phyloP scores from a whole-genome alignment of 1,140 invertebrate genomes.

The Sarcophaga bullata region DNA sequence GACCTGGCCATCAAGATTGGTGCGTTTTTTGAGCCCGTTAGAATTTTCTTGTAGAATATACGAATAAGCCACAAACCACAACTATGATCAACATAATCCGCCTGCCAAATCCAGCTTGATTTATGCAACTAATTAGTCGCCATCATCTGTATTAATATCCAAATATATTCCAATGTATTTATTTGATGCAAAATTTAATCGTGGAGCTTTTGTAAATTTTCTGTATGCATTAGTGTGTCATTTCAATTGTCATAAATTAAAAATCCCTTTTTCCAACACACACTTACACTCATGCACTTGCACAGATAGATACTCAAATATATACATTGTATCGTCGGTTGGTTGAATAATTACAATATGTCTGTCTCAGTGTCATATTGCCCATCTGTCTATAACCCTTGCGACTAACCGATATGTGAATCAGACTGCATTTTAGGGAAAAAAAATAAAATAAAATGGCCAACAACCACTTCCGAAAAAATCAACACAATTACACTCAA shows the following conservation, averaged over 20 bases:
- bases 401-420: neutral
- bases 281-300: neutral
- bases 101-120: too few species aligned
- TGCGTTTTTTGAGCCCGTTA: too few species aligned
- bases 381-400: neutral
- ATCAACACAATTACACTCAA: neutral
- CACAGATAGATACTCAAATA: too few species aligned
- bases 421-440: neutral
- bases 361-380: neutral
- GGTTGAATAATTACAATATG: slow-evolving; percentile 36
- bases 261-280: neutral
- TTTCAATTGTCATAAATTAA: slow-evolving; percentile 39
- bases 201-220: neutral
- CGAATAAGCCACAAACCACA: too few species aligned
- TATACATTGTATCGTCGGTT: neutral
- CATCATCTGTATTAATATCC: too few species aligned
- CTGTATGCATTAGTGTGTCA: slow-evolving; percentile 4
- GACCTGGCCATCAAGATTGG: too few species aligned
- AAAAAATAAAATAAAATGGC: neutral
- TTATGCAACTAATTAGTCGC: too few species aligned
- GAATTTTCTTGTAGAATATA: too few species aligned
- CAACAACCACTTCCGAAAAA: slow-evolving; percentile 19
- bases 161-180: too few species aligned
- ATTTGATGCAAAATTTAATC: neutral
- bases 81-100: too few species aligned